These are phyloP conservation scores for Cartodere bifasciata DNA, from an alignment of 2,888 invertebrate species.

Conservation along the genomic window DNA sequence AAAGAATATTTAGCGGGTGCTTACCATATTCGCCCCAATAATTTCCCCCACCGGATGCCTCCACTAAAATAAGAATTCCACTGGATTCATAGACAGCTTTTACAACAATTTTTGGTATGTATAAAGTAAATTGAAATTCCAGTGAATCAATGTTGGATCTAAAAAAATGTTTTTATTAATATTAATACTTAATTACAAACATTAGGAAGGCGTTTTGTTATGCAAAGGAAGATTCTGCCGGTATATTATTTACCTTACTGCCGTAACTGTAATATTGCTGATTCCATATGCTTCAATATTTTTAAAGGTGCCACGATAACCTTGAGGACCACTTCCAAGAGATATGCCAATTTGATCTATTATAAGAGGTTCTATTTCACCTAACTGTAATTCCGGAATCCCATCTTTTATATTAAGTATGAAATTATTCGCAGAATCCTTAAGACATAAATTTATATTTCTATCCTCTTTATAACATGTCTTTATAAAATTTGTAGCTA, in stretches of 20 bases:
- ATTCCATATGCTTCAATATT: slow-evolving; percentile 72
- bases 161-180: no score
- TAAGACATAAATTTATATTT: slow-evolving; percentile 58
- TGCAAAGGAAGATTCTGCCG: no score
- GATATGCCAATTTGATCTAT: slow-evolving; percentile 73
- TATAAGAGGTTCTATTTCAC: slow-evolving; percentile 65
- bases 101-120: slow-evolving; percentile 67
- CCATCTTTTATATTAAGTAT: slow-evolving; percentile 59
- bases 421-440: slow-evolving; percentile 61
- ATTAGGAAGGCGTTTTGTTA: no score
- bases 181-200: no score
- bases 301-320: slow-evolving; percentile 68
- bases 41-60: slow-evolving; percentile 75
- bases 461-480: slow-evolving; percentile 60
- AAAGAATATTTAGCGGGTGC: slow-evolving; percentile 11
- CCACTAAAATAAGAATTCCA: slow-evolving; percentile 64
- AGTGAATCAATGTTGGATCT: slow-evolving; percentile 66
- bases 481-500: slow-evolving; percentile 57
- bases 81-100: slow-evolving; percentile 70
- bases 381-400: slow-evolving; percentile 58
- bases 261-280: slow-evolving; percentile 66
- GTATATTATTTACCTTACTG: slow-evolving; percentile 48
- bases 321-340: slow-evolving; percentile 68
- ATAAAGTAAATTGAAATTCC: slow-evolving; percentile 69
- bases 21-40: slow-evolving; percentile 84